Conservation (phyloP, 2,113 vertebrate species). For the Trachemys scripta region DNA sequence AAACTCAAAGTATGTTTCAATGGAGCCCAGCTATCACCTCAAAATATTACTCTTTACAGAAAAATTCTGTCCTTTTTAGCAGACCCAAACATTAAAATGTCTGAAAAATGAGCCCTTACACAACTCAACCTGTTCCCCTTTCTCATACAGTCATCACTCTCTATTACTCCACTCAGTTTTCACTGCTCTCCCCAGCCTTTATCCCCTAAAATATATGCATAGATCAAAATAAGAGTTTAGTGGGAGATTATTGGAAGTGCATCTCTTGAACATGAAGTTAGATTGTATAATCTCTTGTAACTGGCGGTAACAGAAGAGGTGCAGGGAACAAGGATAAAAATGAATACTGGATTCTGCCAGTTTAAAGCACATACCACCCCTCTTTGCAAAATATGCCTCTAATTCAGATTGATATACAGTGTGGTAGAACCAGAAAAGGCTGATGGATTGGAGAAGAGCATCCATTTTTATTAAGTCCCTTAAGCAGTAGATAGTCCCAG, state of each 20-base stretch:
- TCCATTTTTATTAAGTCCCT: neutral
- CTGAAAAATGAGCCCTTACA: neutral
- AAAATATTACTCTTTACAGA: neutral
- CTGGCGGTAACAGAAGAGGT: neutral
- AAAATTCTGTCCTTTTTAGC: neutral
- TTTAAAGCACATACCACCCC: neutral
- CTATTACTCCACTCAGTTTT: neutral
- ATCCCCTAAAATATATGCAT: neutral
- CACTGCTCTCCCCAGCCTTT: neutral
- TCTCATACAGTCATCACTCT: neutral
- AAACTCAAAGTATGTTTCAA: neutral
- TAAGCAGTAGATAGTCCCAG: neutral
- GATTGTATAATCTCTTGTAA: neutral
- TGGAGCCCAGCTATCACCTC: neutral
- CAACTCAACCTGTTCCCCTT: neutral
- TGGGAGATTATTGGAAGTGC: neutral
- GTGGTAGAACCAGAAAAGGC: constrained; percentile 9
- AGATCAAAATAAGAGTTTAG: neutral
- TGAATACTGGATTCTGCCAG: neutral
- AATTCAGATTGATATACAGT: neutral
- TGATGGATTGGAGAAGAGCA: neutral
- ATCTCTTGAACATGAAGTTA: neutral
- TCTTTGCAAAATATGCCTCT: rapidly evolving
- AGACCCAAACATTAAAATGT: neutral
- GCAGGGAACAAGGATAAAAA: constrained; percentile 31